phyloP scores from a whole-genome alignment of 1,140 invertebrate species.

The Drosophila baimaii region DNA sequence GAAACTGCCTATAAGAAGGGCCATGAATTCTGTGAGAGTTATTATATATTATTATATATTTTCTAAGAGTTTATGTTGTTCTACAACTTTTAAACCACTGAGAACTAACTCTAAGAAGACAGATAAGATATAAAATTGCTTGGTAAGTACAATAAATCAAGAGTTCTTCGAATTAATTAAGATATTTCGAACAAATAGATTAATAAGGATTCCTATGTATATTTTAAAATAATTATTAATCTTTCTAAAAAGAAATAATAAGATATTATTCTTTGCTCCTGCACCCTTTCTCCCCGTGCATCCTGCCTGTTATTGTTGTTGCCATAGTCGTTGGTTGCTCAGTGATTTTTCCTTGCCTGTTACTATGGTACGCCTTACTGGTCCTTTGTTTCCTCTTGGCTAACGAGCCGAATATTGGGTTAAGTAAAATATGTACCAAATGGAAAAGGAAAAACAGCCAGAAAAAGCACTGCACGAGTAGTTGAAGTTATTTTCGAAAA shows the following conservation, averaged over 20 bases:
- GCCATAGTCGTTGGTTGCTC: constrained; percentile 62
- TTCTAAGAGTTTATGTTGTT: neutral
- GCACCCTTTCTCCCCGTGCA: neutral
- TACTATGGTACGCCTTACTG: constrained; percentile 71
- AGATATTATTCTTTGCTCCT: neutral
- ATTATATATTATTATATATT: neutral
- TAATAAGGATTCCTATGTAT: neutral
- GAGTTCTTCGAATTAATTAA: too few relatives aligned
- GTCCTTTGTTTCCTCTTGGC: constrained; percentile 72
- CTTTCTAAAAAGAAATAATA: neutral
- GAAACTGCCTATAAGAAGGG: neutral
- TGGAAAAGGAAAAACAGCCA: constrained; percentile 18
- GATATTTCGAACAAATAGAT: too few relatives aligned
- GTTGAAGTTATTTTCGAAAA: constrained; percentile 30
- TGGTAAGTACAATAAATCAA: too few relatives aligned
- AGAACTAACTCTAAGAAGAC: neutral
- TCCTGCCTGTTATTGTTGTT: constrained; percentile 37
- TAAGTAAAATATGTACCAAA: constrained; percentile 69
- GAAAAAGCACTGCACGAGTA: constrained; percentile 12
- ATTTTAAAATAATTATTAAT: neutral
- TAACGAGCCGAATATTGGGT: constrained; percentile 81
- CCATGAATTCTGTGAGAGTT: too few relatives aligned
- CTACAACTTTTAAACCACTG: neutral
- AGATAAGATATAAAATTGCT: too few relatives aligned
- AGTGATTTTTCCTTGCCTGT: constrained; percentile 80